Evolutionary conservation across 2,113 vertebrate genomes (phyloP), one percentile per base, ranked within the genome.

Genomic region (Antennarius striatus): DNA sequence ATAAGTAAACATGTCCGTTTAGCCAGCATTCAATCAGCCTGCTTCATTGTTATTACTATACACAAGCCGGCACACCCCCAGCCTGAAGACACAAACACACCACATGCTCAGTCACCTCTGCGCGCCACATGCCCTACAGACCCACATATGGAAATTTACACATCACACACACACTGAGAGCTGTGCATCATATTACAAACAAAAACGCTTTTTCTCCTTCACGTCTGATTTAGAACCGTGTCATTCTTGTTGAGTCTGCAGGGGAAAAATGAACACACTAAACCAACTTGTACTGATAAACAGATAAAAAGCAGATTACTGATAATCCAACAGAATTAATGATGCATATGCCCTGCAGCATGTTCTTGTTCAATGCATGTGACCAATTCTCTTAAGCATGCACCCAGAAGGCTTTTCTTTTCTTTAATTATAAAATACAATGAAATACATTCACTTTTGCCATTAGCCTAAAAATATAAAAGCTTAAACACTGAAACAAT

Each of bases 1-100:
- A 83, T 56, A 82, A 68, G 77, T 48, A 69, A 83, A 80, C 81
- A 52, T 75, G 79, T 77, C 51, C 77, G 54, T 84, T 85, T 68
- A 84, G 71, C 75, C 82, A 49, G 77, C 79, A 83, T 64, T 51
- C 60, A 6, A 67, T 56, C 77, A 13, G 42, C 58, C 48, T 43
- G 47, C 39, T 54, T 56, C 58, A 51, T 65, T 75, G 78, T 87
- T 83, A 61, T 82, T 22, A 83, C 62, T 55, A 59, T 40, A 81
- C 54, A 85, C 67, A 65, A 28, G 43, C 43, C 45, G 60, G 22
- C 74, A 62, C 56, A 43, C n/a, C 47, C 12, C 46, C 46, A 16
- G 66, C 63, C 64, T 68, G 49, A 63, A 83, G 76, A 76, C 58
- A 63, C 6, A 58, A 69, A 59, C 63, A 36, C 50, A 36, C 17